phyloP scores from a whole-genome alignment of 2,797 vertebrate genomes.

The Bradypodion ventrale region DNA sequence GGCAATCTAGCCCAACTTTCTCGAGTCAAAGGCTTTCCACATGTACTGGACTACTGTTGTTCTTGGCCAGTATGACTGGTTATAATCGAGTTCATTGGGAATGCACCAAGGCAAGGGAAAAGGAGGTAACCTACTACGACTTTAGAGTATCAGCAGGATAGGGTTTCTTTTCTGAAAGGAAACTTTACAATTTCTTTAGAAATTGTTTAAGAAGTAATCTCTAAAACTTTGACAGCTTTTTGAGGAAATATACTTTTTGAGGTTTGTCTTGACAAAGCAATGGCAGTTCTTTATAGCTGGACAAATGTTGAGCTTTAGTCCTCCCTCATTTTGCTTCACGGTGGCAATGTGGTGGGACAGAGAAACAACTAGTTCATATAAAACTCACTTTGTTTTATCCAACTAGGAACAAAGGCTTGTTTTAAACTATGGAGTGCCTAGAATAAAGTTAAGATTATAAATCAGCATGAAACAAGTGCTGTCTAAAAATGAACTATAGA shows the following conservation, averaged over 20 bases:
- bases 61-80: not conserved
- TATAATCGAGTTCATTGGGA: not conserved
- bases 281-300: not conserved
- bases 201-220: not conserved
- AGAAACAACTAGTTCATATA: not conserved
- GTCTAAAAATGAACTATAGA: no score
- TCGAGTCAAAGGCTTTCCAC: not conserved
- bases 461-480: no score
- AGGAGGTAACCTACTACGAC: not conserved
- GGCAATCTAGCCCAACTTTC: not conserved
- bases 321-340: not conserved
- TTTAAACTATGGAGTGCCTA: no score
- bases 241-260: not conserved
- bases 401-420: no score
- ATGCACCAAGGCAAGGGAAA: not conserved
- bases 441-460: no score
- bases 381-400: no score
- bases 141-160: not conserved
- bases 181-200: not conserved
- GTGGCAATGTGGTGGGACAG: not conserved
- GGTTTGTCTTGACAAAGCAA: not conserved
- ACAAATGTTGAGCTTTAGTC: not conserved
- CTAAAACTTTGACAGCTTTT: not conserved
- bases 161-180: not conserved
- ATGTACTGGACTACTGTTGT: not conserved